Conservation (phyloP, 2,113 vertebrate genomes). For the Dasypus novemcinctus region DNA sequence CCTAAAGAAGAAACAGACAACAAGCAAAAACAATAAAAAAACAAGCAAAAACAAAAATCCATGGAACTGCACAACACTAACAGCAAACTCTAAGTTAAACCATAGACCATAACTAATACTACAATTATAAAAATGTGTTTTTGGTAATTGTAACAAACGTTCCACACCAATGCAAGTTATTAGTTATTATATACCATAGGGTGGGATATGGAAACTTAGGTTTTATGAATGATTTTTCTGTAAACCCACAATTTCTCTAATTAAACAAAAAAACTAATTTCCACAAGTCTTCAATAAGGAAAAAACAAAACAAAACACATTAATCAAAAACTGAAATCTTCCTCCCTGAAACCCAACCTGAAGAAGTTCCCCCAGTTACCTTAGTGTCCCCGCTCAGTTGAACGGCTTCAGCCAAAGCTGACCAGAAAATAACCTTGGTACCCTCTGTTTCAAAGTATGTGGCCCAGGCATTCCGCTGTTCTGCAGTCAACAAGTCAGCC, state of each 20-base stretch:
- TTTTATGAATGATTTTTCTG: too few species aligned
- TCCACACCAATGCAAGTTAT: too few species aligned
- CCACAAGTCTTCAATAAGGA: background rate
- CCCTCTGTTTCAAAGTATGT: slow-evolving; percentile 90
- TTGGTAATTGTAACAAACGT: too few species aligned
- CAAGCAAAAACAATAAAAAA: too few species aligned
- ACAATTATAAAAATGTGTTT: too few species aligned
- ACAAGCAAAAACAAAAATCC: too few species aligned
- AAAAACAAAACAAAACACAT: background rate
- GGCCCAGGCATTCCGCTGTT: slow-evolving; percentile 93
- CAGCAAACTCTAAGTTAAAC: too few species aligned
- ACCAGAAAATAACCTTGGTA: slow-evolving; percentile 95
- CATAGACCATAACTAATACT: too few species aligned
- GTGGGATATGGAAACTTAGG: too few species aligned
- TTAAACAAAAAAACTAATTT: background rate
- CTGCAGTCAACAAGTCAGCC: slow-evolving; percentile 91
- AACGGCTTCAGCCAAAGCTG: slow-evolving; percentile 89
- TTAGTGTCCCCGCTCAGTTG: slow-evolving; percentile 85
- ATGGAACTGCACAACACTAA: too few species aligned
- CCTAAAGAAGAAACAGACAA: too few species aligned
- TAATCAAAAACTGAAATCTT: background rate
- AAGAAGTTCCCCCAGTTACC: slow-evolving; percentile 79
- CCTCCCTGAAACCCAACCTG: background rate
- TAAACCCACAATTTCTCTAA: background rate
- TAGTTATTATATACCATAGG: too few species aligned